Evolutionary conservation across 2,797 vertebrate genomes (phyloP).

Genomic region (Bradypus variegatus): DNA sequence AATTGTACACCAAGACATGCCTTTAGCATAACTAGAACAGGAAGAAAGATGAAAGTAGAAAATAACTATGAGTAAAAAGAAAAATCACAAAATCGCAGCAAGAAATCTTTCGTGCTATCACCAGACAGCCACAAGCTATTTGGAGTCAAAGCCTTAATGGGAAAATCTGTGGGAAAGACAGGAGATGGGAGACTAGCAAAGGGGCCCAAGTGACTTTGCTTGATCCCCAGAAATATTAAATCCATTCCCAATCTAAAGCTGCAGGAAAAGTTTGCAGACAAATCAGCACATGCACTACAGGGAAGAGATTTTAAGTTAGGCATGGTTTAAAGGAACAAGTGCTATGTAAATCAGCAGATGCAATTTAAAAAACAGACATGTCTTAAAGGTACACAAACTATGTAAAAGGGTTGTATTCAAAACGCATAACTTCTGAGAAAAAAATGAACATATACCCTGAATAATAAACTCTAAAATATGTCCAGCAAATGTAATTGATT

Average conservation of each 20-base stretch:
- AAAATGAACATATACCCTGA: neutral
- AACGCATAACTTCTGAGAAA: neutral
- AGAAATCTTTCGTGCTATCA: neutral
- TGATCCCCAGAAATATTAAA: neutral
- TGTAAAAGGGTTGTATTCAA: neutral
- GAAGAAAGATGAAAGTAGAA: neutral
- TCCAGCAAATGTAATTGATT: neutral
- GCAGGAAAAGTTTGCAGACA: neutral
- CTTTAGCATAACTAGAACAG: neutral
- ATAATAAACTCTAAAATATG: neutral
- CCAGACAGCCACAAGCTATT: neutral
- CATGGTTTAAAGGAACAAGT: neutral
- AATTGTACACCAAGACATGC: neutral
- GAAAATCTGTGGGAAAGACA: neutral
- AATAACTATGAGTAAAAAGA: neutral
- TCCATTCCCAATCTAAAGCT: too few species aligned
- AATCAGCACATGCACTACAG: neutral
- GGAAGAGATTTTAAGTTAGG: neutral
- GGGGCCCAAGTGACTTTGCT: neutral
- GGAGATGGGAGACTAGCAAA: neutral
- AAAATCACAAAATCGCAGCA: neutral
- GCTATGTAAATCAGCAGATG: neutral
- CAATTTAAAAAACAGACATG: neutral
- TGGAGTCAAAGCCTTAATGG: neutral
- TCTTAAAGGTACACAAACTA: neutral